Base-by-base conservation (phyloP, 2,888 invertebrate species). In the Fabriciana adippe region DNA sequence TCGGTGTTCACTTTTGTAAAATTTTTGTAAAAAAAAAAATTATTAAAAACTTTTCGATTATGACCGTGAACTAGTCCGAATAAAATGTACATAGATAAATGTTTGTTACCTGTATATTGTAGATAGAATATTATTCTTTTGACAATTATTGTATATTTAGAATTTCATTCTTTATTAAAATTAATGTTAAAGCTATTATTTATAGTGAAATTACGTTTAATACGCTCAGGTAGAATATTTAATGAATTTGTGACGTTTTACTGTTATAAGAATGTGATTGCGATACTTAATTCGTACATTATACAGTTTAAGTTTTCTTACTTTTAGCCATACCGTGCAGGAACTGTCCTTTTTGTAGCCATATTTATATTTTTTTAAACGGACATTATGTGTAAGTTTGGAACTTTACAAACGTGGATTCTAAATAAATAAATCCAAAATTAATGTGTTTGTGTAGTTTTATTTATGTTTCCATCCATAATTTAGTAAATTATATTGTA, bases 81-180 rank as follows among this genome's bases (percentile, higher is more conserved):
- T 88, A 89, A 88, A 89, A 85, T 92, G 92, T 92, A 92, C 81
- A 92, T 91, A 92, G 89, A 89, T 91, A 90, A 88, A 90, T 90
- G 89, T 92, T 92, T 91, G 92, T 92, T 92, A 92, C 88, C 83
- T 92, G 92, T 92, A 92, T 90, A 92, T 92, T 92, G 88, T 92
- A 92, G 92, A 92, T 92, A 92, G 92, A 90, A 84, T 85, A 88
- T 90, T 88, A 90, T 91, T 89, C 89, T 88, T 90, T 91, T 85
- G 86, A 89, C 81, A 83, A 84, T 87, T 81, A 83, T 83, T 90
- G 89, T 90, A 89, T 89, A 88, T 87, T 89, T 83, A 84, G 84
- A 83, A 82, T 85, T 81, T 87, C 82, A 83, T 83, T 79, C 85
- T 86, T 87, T 87, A 87, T 85, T 81, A 82, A 85, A 83, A 79